Base-by-base conservation (phyloP, 2,797 vertebrate species). In the Alfaro cultratus region DNA sequence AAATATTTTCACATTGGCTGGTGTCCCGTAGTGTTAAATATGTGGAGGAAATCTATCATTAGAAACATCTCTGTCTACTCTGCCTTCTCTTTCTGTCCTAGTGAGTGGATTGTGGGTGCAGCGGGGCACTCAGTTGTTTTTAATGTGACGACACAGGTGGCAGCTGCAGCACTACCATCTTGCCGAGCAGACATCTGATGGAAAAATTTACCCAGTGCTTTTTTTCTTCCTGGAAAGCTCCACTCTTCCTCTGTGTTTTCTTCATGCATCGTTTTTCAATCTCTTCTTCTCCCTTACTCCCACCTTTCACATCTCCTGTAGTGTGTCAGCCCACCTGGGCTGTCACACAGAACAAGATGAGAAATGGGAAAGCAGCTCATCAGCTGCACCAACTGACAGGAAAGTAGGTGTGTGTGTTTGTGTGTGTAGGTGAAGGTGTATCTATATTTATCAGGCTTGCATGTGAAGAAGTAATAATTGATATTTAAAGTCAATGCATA, bases 341-440 rank as follows among this genome's bases (percentile, higher is more conserved):
- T 94, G 92, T 94, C 92, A 87, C 80, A 86, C 80, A 86, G 89
- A 94, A 89, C 89, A 91, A 91, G 92, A 93, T 86, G 85, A 92
- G 86, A 93, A 89, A 91, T 72, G 73, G 87, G 88, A 93, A 93
- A 94, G 92, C 80, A 91, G 90, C 90, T 94, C 94, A 92, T 92
- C 90, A 92, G 83, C 87, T 79, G 85, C 68, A 74, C 86, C 79
- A 80, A 82, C 87, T 94, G 93, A 93, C 92, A 91, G 90, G 78
- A 89, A 86, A 77, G 29, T 75, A 77, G 77, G 73, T n/a, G 74
- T 75, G 68, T 82, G 45, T 78, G 46, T 68, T 57, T 75, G 64
- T 43, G 41, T 43, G 57, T 79, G 79, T 64, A 57, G 47, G 67
- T 41, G 47, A 62, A n/a, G 76, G 64, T 75, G 53, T 41, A 36